A percentile compares a stretch with the other conserved stretches of the same genome.
Evolutionary conservation across 2,888 invertebrate genomes (phyloP).

Genomic region (Dysmachus trigonus): DNA sequence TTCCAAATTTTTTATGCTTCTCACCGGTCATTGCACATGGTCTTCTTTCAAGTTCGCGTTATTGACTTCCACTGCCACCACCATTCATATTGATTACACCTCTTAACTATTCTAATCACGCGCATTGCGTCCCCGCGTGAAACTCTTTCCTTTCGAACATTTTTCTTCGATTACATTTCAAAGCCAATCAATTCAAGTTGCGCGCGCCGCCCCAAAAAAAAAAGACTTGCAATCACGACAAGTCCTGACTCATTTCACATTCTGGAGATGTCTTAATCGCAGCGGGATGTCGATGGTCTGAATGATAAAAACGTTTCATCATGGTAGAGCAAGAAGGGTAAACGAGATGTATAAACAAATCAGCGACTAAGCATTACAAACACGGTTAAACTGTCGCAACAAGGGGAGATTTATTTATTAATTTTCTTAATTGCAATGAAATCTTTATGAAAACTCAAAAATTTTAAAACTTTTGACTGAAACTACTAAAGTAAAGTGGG

Average conservation of each 20-base stretch:
- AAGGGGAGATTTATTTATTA: background rate
- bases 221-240: background rate
- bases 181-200: background rate
- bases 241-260: conserved; percentile 15
- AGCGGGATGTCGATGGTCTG: background rate
- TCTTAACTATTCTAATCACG: background rate
- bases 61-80: background rate
- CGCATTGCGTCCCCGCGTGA: background rate
- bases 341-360: background rate
- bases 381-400: background rate
- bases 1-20: background rate
- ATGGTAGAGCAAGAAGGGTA: background rate
- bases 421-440: background rate
- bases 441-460: background rate
- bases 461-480: no score
- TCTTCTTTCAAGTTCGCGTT: background rate
- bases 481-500: no score
- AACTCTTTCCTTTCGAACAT: background rate
- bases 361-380: background rate
- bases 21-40: background rate
- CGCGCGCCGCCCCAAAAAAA: background rate
- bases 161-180: background rate
- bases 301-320: background rate
- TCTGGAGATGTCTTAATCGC: conserved; percentile 1
- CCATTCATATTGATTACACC: background rate